A percentile compares a stretch with the other conserved stretches of the same genome.
phyloP scores from a whole-genome alignment of 2,797 vertebrate genomes.

The Tenualosa thibaudeaui region DNA sequence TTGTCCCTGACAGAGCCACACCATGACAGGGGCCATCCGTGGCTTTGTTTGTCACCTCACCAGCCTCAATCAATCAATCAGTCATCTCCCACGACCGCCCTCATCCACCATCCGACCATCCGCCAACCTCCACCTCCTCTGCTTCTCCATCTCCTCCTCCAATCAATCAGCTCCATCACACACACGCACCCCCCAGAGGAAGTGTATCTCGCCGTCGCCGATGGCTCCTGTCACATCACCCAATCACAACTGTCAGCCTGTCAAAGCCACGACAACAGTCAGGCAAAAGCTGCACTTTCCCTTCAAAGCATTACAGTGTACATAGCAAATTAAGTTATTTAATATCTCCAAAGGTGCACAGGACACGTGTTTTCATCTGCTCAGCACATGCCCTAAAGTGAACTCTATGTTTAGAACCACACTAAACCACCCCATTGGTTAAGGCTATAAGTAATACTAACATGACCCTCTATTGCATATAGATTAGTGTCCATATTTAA shows the following conservation, averaged over 20 bases:
- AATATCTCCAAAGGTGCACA: not conserved
- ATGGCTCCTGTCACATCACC: constrained; percentile 59
- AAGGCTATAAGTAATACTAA: not conserved
- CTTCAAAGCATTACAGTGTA: not conserved
- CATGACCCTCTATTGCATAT: not conserved
- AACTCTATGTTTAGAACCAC: not conserved
- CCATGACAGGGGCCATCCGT: constrained; percentile 67
- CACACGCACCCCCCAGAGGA: constrained; percentile 45
- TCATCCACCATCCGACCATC: not conserved
- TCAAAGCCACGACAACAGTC: constrained; percentile 52
- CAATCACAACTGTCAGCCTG: constrained; percentile 61
- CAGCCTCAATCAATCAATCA: constrained; percentile 74
- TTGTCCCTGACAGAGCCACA: constrained; percentile 75
- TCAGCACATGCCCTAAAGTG: not conserved
- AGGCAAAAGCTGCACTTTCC: constrained; percentile 55
- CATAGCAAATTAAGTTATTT: not conserved
- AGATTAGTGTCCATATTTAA: not conserved
- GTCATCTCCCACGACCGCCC: constrained; percentile 67
- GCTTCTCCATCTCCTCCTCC: constrained; percentile 52
- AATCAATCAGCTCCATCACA: constrained; percentile 66
- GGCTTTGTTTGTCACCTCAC: constrained; percentile 75
- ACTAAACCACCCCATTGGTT: not conserved
- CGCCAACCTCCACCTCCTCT: constrained; percentile 17
- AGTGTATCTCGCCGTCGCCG: constrained; percentile 38
- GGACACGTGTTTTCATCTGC: not conserved